Conservation (phyloP, 2,888 invertebrate species). For the Eristalis tenax region DNA sequence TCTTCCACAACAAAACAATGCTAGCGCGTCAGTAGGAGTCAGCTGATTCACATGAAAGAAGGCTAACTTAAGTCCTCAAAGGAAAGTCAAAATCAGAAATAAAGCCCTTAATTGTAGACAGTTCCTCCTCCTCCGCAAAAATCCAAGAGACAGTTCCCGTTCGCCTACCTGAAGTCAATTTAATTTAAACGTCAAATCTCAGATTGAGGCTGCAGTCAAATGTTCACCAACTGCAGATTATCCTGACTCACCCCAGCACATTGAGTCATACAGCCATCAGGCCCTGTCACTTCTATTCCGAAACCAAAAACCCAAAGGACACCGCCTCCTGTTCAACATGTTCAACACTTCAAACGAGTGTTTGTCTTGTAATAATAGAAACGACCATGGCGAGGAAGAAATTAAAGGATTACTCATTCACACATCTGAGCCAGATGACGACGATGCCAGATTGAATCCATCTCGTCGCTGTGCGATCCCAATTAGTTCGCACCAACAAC, state of each 20-base stretch:
- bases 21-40: too few species aligned
- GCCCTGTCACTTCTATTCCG: neutral
- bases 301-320: constrained; percentile 35
- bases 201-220: too few species aligned
- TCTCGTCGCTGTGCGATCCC: constrained; percentile 43
- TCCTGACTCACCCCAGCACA: constrained; percentile 2
- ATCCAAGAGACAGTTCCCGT: too few species aligned
- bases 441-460: constrained; percentile 7
- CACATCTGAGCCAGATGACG: neutral
- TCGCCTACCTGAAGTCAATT: too few species aligned
- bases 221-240: too few species aligned
- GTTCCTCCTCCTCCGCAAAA: too few species aligned
- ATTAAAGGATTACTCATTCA: constrained; percentile 47
- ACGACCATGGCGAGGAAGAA: constrained; percentile 19
- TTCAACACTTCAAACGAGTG: constrained; percentile 1
- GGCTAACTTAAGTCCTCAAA: too few species aligned
- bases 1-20: too few species aligned
- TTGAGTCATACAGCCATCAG: neutral
- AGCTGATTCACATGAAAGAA: too few species aligned
- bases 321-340: constrained; percentile 11
- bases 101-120: too few species aligned
- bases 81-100: too few species aligned
- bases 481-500: constrained; percentile 60
- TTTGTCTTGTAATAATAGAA: constrained; percentile 36
- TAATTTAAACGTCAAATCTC: too few species aligned